Evolutionary conservation across 2,888 invertebrate species (phyloP).

Genomic region (Oligia fasciuncula): DNA sequence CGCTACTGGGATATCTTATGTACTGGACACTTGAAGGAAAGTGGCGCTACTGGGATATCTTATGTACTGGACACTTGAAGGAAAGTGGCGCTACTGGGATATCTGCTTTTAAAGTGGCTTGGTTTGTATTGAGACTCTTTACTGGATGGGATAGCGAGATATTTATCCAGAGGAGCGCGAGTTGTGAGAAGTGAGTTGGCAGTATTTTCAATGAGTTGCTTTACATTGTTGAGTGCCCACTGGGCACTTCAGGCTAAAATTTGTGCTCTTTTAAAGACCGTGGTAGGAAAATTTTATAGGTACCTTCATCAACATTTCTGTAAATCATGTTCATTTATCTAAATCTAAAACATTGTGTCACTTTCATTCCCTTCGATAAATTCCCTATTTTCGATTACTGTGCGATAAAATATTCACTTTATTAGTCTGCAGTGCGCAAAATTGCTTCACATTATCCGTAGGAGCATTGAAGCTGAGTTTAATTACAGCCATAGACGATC

Average conservation of each 20-base stretch:
- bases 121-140: slow-evolving; percentile 15
- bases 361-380: slow-evolving; percentile 3
- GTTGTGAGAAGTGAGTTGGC: neutral
- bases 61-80: slow-evolving; percentile 25
- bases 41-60: too few relatives aligned
- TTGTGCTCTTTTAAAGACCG: neutral
- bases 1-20: too few relatives aligned
- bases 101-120: neutral
- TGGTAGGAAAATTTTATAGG: too few relatives aligned
- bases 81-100: slow-evolving; percentile 15
- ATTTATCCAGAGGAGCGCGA: slow-evolving; percentile 2
- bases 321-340: neutral
- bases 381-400: slow-evolving; percentile 2
- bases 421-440: slow-evolving; percentile 61
- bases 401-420: slow-evolving; percentile 64
- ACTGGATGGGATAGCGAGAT: slow-evolving; percentile 3
- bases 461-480: slow-evolving; percentile 50
- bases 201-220: slow-evolving; percentile 28
- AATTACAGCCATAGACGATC: slow-evolving; percentile 39
- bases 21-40: too few relatives aligned
- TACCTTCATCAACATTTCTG: neutral
- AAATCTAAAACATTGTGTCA: slow-evolving; percentile 1
- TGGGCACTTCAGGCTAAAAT: slow-evolving; percentile 1
- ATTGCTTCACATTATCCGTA: slow-evolving; percentile 64
- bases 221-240: slow-evolving; percentile 22